phyloP scores from a whole-genome alignment of 2,888 invertebrate genomes.

The Melikaiella ostensackeni region DNA sequence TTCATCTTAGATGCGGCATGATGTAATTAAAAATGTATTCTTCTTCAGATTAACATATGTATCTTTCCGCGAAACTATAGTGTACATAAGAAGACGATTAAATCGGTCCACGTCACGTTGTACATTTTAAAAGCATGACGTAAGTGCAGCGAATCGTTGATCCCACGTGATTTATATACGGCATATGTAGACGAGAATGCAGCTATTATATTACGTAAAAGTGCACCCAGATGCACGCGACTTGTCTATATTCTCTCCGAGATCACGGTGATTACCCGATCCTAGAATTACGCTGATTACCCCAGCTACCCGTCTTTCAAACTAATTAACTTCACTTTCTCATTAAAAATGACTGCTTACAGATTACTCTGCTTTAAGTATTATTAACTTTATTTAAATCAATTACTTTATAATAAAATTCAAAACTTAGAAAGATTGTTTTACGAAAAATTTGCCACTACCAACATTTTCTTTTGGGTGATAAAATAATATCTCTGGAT shows the following conservation, averaged over 20 bases:
- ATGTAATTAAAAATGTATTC: not conserved
- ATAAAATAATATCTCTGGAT: no score
- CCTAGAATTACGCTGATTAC: conserved; percentile 46
- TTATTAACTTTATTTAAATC: not conserved
- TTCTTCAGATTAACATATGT: not conserved
- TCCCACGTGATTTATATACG: conserved; percentile 67
- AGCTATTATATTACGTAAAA: conserved; percentile 51
- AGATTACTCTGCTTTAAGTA: not conserved
- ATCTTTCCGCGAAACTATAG: not conserved
- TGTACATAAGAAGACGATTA: conserved; percentile 52
- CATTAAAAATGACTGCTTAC: not conserved
- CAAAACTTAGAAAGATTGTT: not conserved
- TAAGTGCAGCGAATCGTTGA: conserved; percentile 65
- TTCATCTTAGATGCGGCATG: not conserved
- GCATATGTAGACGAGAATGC: conserved; percentile 50
- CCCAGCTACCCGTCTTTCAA: not conserved
- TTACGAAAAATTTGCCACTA: no score
- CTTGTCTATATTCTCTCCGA: conserved; percentile 45
- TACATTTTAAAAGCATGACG: conserved; percentile 63
- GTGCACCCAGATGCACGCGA: conserved; percentile 48
- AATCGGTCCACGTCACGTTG: conserved; percentile 51
- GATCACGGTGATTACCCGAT: conserved; percentile 42
- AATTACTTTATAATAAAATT: not conserved
- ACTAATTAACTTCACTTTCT: not conserved
- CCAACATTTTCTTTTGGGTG: no score